phyloP scores from a whole-genome alignment of 2,797 vertebrate species.

The Crocidura indochinensis region DNA sequence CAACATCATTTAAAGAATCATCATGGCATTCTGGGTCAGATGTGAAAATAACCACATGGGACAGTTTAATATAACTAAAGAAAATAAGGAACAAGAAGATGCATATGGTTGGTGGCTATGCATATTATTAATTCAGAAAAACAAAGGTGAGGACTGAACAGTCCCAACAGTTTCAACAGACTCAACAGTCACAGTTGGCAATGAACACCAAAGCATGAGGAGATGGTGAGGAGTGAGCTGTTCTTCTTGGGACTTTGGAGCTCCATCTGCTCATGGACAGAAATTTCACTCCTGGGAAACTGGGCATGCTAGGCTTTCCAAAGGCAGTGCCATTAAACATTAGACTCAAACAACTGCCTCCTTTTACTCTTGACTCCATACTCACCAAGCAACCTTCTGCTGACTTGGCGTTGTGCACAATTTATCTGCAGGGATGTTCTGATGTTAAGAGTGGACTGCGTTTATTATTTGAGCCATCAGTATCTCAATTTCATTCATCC shows the following conservation, averaged over 20 bases:
- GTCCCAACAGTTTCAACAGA: too few species aligned
- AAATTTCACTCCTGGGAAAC: slow-evolving; percentile 6
- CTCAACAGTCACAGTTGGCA: neutral
- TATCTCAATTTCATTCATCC: neutral
- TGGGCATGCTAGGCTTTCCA: neutral
- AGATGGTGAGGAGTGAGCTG: neutral
- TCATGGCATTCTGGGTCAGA: neutral
- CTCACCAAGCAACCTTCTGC: slow-evolving; percentile 65
- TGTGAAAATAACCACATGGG: neutral
- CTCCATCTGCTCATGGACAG: slow-evolving; percentile 49
- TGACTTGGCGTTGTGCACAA: slow-evolving; percentile 29
- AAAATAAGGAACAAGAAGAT: slow-evolving; percentile 23
- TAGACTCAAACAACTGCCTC: slow-evolving; percentile 20
- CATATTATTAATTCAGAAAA: neutral
- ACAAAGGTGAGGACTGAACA: neutral
- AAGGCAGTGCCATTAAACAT: slow-evolving; percentile 11
- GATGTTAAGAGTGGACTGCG: slow-evolving; percentile 39
- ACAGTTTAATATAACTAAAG: neutral
- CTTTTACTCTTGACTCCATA: slow-evolving; percentile 20
- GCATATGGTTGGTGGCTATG: too few species aligned
- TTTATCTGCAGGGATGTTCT: neutral
- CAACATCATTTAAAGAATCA: neutral
- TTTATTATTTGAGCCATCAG: slow-evolving; percentile 1
- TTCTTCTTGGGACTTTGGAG: neutral
- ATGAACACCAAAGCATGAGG: neutral